Base-by-base conservation (phyloP, 2,888 invertebrate genomes). In the Aspidiotus rigidus region DNA sequence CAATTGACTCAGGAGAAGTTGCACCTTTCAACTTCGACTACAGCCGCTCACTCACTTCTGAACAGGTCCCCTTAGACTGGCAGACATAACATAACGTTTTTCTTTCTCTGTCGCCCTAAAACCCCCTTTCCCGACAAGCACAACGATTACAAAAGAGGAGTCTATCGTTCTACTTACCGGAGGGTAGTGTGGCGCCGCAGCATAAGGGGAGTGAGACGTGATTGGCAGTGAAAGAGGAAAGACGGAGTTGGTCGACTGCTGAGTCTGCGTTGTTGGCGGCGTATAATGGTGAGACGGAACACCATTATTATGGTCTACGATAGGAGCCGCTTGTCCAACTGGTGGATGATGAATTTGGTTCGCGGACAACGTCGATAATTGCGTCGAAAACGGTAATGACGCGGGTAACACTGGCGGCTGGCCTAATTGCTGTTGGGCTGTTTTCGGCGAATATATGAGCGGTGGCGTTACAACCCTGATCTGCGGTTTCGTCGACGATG, bases 281-380 rank as follows among this genome's bases (percentile, higher is more conserved):
- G 69, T 53, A 6, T 56, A 62, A 41, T 17, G 40, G 56, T 63
- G 69, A 28, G 69, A 53, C 2, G 69, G 55, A 60, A 42, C 61
- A 66, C 42, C 70, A 70, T 62, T 67, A 66, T 13, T 60, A 53
- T 60, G 64, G 62, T 15, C 59, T 62, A 64, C 66, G 57, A 44
- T 56, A 57, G 15, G 56, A 64, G 66, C 69, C 44, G 17, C 42
- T 54, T 16, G 71, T 62, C n/a, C 53, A 56, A 53, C 63, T 16
- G 60, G 60, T 57, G 60, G 69, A 57, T 71, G 72, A 69, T 62
- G 70, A 63, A 70, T 70, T 64, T 62, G 70, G 70, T 71, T 71
- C 53, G 71, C 17, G 15, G 61, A 39, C n/a, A 56, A 62, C 59
- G 57, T 39, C n/a, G 59, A 41, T 54, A 63, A 42, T 66, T 59